phyloP scores from a whole-genome alignment of 1,140 invertebrate species.

The Nasonia vitripennis region DNA sequence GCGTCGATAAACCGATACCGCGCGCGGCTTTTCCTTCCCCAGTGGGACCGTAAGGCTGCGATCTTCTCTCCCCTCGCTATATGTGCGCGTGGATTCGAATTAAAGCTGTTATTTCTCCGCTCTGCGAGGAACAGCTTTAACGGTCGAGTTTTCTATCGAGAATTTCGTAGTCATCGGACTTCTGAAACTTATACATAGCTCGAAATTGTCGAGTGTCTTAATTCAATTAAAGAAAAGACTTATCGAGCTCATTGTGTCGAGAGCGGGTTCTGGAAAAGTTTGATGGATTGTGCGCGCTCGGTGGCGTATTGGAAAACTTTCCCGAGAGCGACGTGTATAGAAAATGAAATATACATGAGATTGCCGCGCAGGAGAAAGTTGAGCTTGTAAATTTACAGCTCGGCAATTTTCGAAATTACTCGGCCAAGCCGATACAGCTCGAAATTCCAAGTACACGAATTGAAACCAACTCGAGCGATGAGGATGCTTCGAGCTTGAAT shows the following conservation, averaged over 20 bases:
- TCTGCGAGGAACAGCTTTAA: background rate
- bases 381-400: background rate
- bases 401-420: background rate
- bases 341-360: slow-evolving; percentile 1
- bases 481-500: background rate
- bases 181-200: background rate
- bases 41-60: slow-evolving; percentile 19
- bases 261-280: background rate
- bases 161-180: background rate
- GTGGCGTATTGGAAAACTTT: background rate
- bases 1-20: background rate
- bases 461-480: background rate
- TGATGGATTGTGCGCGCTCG: background rate
- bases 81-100: background rate
- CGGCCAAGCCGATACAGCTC: background rate
- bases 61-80: background rate
- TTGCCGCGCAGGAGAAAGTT: background rate
- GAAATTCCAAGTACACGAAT: background rate
- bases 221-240: background rate
- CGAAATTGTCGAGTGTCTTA: background rate
- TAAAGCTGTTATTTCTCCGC: slow-evolving; percentile 35
- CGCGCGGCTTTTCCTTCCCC: background rate
- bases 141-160: background rate
- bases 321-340: background rate
- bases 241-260: background rate